Base-by-base conservation (phyloP, 2,113 vertebrate species). In the Coreoperca whiteheadi region DNA sequence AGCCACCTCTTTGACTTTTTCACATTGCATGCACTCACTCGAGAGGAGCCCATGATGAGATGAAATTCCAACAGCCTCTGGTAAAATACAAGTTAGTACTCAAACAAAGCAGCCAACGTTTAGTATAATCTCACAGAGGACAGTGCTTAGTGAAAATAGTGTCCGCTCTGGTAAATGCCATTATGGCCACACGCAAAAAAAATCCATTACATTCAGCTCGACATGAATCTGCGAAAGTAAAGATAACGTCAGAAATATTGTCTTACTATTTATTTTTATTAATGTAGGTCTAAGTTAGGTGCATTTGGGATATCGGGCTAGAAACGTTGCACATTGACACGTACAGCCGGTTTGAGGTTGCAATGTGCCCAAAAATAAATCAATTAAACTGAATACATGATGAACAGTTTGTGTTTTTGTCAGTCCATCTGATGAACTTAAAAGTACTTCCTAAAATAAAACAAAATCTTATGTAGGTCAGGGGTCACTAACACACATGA, bases 11-110 rank as follows among this genome's bases (percentile, higher is more conserved):
- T 82, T 74, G 78, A 80, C 57, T 73, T 61, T 76, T 70, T 83
- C 64, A 75, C 65, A 48, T 82, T 65, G 73, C 66, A 60, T 60
- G 63, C 74, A 80, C 64, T 84, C 84, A 70, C 68, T 73, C 68
- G 68, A 82, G 78, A 82, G 66, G 63, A 66, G 63, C 56, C 76
- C 67, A 77, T 60, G 78, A 83, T 74, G 82, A 72, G 85, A 84
- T 71, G 70, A 86, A 80, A 85, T 88, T 83, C 89, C 81, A 88
- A 61, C 90, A 90, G 76, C 76, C 79, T 83, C 39, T 81, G 82
- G 60, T 90, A 59, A 86, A 88, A 86, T 65, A 66, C 63, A 76
- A 82, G 75, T 84, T 82, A 72, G 57, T 72, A 64, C 82, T 81
- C 70, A 72, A 70, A 59, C 57, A 74, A 79, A 69, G 82, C 41